A percentile compares a stretch with the other conserved stretches of the same genome.
These are phyloP conservation scores for Atta cephalotes DNA, from an alignment of 1,140 invertebrate genomes.

Conservation along the genomic window DNA sequence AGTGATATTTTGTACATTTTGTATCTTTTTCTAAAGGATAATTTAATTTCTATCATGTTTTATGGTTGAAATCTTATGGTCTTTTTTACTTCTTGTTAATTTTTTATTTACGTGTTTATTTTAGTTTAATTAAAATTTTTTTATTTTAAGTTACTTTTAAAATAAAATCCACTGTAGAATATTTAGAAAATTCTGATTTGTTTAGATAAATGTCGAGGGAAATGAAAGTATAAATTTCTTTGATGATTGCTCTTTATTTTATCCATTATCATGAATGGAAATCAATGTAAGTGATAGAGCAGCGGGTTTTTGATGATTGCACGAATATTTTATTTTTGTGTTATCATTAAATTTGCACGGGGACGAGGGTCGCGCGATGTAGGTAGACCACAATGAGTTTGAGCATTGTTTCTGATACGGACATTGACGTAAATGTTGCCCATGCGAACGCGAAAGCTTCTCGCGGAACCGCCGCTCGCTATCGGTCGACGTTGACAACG, in stretches of 20 bases:
- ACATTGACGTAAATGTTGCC: constrained; percentile 63
- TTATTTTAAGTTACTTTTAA: not conserved
- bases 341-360: constrained; percentile 50
- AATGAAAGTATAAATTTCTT: not conserved
- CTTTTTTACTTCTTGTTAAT: not conserved
- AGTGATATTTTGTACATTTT: not conserved
- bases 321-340: constrained; percentile 38
- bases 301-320: not conserved
- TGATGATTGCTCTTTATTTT: not conserved
- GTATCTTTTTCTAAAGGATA: not conserved
- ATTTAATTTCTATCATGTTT: constrained; percentile 5
- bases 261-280: not conserved
- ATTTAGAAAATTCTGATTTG: not conserved
- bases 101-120: too few relatives aligned
- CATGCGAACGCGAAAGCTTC: constrained; percentile 47
- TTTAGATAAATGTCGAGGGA: not conserved
- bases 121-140: too few relatives aligned
- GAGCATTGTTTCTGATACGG: constrained; percentile 53
- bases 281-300: not conserved
- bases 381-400: constrained; percentile 33
- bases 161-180: not conserved
- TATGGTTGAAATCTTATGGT: not conserved
- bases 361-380: not conserved
- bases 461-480: constrained; percentile 40
- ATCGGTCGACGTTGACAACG: constrained; percentile 62